A percentile compares a stretch with the other conserved stretches of the same genome.
phyloP scores from a whole-genome alignment of 2,797 vertebrate genomes.

The Sandelia bainsii region DNA sequence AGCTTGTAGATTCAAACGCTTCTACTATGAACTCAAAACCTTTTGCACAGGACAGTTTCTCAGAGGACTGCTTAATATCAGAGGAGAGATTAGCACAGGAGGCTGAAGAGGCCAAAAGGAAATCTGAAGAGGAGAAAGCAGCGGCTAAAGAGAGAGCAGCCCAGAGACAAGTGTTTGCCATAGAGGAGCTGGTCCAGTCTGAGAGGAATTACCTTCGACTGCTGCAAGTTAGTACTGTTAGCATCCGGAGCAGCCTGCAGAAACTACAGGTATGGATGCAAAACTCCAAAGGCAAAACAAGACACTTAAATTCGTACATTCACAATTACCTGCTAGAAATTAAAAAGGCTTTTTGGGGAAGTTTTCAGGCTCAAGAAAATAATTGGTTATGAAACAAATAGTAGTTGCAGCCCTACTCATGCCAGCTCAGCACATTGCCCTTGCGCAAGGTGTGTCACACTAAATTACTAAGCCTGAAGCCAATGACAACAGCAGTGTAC shows the following conservation, averaged over 20 bases:
- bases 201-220: conserved; percentile 90
- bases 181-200: conserved; percentile 89
- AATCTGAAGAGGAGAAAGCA: conserved; percentile 57
- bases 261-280: conserved; percentile 80
- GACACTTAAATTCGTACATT: too few relatives aligned
- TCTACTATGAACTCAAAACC: conserved; percentile 25
- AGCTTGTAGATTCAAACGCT: neutral
- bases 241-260: conserved; percentile 87
- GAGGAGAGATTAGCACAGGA: conserved; percentile 57
- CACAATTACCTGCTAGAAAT: too few relatives aligned
- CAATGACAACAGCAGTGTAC: too few relatives aligned
- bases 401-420: too few relatives aligned
- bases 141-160: conserved; percentile 71
- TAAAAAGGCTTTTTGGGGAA: too few relatives aligned
- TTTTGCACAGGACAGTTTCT: conserved; percentile 58
- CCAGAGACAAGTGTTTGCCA: conserved; percentile 85
- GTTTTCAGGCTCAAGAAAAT: too few relatives aligned
- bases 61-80: conserved; percentile 25
- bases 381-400: too few relatives aligned
- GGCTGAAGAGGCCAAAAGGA: conserved; percentile 50
- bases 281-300: too few relatives aligned
- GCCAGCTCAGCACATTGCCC: too few relatives aligned
- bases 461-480: too few relatives aligned
- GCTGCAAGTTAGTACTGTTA: conserved; percentile 84
- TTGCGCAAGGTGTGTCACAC: too few relatives aligned